Base-by-base conservation (phyloP, 92 coral and sea anemone genomes). In the Palythoa grandis region DNA sequence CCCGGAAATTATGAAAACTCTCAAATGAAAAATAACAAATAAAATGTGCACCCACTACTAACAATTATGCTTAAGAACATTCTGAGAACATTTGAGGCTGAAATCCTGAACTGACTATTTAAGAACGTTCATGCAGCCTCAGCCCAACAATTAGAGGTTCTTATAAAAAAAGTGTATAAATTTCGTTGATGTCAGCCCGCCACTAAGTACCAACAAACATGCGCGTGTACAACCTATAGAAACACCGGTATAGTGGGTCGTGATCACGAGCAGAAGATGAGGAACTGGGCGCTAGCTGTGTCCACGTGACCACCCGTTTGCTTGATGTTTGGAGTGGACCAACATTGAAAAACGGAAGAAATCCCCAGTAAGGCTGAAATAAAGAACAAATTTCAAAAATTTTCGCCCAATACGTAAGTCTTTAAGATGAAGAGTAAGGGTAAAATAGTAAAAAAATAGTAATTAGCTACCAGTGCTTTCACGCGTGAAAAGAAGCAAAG, bases 271-370 rank as follows among this genome's bases (percentile, higher is more conserved):
- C 43, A 52, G 85, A 80, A 29, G 85, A 80, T 15, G 85, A 63
- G 56, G 85, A 63, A 80, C 75, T 80, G 85, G 85, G 19, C 20
- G 85, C 74, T 40, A 80, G 61, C 22, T 80, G 75, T 12, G 85
- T 80, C 85, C 85, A 80, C 17, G 85, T 43, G 61, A 67, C 23
- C 74, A 70, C 23, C n/a, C 48, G 85, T 19, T 66, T 80, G 74
- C 74, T 48, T 1, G 87, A 52, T 10, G 79, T 40, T 25, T 38
- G 71, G 52, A 40, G 17, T 10, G 69, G 61, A 24, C 84, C 48
- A 70, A 86, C 72, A 76, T 88, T 74, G 77, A 93, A 87, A 67
- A 86, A 93, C 5, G 96, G 96, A 72, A 93, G 87, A 91, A 92
- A 91, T 9, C 88, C 92, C 88, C 83, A 83, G 25, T 84, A 90